Percentiles rank a stretch among this genome's conserved stretches.
phyloP scores from a whole-genome alignment of 2,888 invertebrate genomes.

The Cerastis rubricosa region DNA sequence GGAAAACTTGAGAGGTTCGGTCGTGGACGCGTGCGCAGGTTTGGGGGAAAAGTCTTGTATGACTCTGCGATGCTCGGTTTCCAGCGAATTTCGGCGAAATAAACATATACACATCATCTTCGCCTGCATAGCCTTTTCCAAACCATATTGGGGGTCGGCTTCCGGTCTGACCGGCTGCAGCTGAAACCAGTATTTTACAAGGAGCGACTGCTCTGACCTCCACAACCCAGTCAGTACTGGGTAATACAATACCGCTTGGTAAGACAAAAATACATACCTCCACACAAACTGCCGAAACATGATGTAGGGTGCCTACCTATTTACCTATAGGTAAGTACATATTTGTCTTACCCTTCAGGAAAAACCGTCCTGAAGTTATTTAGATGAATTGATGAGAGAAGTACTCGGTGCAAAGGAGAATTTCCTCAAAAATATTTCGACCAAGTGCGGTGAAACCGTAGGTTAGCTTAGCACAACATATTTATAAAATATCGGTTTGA shows the following conservation, averaged over 20 bases:
- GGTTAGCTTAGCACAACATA: neutral
- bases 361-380: neutral
- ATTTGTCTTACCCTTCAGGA: neutral
- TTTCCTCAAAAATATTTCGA: neutral
- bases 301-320: neutral
- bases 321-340: neutral
- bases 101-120: too few species aligned
- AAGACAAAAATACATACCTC: neutral
- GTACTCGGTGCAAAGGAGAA: neutral
- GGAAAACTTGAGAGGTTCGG: slow-evolving; percentile 39
- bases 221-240: too few species aligned
- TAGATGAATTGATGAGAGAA: neutral
- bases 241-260: too few species aligned
- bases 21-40: slow-evolving; percentile 8
- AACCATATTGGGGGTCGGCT: too few species aligned
- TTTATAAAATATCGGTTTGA: neutral
- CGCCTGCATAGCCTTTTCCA: too few species aligned
- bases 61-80: neutral
- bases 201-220: too few species aligned
- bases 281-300: neutral
- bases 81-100: neutral
- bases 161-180: too few species aligned
- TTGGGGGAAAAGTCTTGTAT: neutral
- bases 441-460: neutral
- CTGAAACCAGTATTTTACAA: too few species aligned